Evolutionary conservation across 2,888 invertebrate species (phyloP).

Genomic region (Vanessa cardui): DNA sequence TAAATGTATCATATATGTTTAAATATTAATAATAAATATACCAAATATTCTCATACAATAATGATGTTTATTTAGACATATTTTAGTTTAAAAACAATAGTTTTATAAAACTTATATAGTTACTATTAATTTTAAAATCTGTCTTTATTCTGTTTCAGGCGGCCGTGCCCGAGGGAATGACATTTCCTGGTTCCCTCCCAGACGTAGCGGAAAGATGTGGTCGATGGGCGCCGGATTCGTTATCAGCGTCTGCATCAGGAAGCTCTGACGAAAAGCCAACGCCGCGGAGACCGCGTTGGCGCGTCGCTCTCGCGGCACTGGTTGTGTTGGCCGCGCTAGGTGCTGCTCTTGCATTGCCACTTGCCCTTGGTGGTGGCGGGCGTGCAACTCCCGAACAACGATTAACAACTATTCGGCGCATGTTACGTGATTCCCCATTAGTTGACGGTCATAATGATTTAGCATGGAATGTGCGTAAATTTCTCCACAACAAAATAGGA

Average conservation of each 20-base stretch:
- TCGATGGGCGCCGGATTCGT: constrained; percentile 77
- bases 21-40: no score
- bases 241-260: constrained; percentile 77
- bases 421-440: constrained; percentile 86
- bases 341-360: constrained; percentile 83
- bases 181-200: constrained; percentile 78
- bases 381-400: constrained; percentile 84
- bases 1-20: no score
- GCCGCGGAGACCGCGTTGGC: constrained; percentile 81
- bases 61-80: no score
- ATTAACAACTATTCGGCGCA: constrained; percentile 84
- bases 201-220: constrained; percentile 81
- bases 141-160: constrained; percentile 62
- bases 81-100: no score
- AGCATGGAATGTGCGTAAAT: constrained; percentile 94
- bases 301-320: constrained; percentile 83
- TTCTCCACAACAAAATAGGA: constrained; percentile 90
- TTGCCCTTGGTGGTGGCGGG: constrained; percentile 75
- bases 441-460: constrained; percentile 93
- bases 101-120: no score
- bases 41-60: no score
- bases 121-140: not conserved
- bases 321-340: constrained; percentile 83
- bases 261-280: constrained; percentile 78
- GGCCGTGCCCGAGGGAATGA: constrained; percentile 78